Conservation (phyloP, 2,888 invertebrate species). For the Oligia latruncula region DNA sequence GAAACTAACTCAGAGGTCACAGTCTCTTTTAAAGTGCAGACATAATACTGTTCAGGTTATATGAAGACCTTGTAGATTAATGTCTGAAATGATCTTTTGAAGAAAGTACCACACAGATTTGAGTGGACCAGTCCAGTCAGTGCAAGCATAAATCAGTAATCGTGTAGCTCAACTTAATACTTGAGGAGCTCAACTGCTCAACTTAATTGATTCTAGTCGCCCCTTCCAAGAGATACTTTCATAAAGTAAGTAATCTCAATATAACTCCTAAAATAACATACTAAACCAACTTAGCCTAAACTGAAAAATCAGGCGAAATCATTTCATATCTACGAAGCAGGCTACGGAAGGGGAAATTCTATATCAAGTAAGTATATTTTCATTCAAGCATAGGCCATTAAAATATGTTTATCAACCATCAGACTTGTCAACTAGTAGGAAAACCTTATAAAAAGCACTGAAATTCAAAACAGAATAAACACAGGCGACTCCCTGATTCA, state of each 20-base stretch:
- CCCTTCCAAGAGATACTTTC: not conserved
- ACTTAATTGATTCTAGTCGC: not conserved
- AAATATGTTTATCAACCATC: slow-evolving; percentile 49
- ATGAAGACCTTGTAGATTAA: too few relatives aligned
- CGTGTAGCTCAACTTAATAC: too few relatives aligned
- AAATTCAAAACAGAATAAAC: slow-evolving; percentile 65
- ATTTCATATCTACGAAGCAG: not conserved
- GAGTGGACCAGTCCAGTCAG: too few relatives aligned
- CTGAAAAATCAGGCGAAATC: not conserved
- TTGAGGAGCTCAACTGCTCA: too few relatives aligned
- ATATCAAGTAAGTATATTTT: not conserved
- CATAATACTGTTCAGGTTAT: too few relatives aligned
- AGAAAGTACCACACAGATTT: too few relatives aligned
- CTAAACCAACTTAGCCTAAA: not conserved
- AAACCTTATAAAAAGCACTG: slow-evolving; percentile 51
- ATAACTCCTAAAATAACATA: not conserved
- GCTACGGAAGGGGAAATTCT: not conserved
- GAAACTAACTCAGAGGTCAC: too few relatives aligned
- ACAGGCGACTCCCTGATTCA: slow-evolving; percentile 62
- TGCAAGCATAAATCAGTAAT: too few relatives aligned
- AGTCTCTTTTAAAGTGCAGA: too few relatives aligned
- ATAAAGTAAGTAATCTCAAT: not conserved
- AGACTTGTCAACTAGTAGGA: slow-evolving; percentile 28
- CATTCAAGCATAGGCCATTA: slow-evolving; percentile 16
- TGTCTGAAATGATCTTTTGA: too few relatives aligned